These are phyloP conservation scores for Acanthococcus lagerstroemiae DNA, from an alignment of 2,888 invertebrate species.

Conservation along the genomic window DNA sequence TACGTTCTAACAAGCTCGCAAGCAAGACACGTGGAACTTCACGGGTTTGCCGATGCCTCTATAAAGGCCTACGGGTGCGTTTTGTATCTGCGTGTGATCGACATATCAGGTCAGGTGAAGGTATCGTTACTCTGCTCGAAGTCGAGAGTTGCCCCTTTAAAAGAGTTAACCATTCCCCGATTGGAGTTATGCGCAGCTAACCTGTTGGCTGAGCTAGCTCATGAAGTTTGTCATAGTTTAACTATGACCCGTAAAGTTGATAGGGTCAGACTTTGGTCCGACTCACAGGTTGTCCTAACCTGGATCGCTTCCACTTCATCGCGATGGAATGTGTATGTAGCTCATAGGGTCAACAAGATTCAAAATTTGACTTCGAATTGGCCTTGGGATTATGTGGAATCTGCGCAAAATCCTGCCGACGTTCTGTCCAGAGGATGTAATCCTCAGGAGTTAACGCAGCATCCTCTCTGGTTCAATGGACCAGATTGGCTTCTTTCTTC, in stretches of 20 bases:
- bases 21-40: neutral
- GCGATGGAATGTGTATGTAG: neutral
- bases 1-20: neutral
- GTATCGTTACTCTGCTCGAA: neutral
- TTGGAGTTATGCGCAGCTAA: neutral
- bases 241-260: neutral
- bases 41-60: neutral
- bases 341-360: neutral
- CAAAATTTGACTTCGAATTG: neutral
- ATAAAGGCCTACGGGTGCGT: neutral
- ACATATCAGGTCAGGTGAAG: neutral
- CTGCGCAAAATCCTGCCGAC: neutral
- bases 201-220: neutral
- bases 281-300: neutral
- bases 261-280: neutral
- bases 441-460: neutral
- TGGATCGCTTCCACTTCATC: neutral
- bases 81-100: neutral
- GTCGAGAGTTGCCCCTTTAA: neutral
- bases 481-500: neutral
- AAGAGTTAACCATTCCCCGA: neutral
- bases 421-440: neutral
- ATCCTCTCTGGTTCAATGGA: neutral
- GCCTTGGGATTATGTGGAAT: neutral
- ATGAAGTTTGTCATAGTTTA: neutral